Evolutionary conservation across 2,888 invertebrate species (phyloP), one percentile per base, ranked within the genome.

Genomic region (Lydus trimaculatus): DNA sequence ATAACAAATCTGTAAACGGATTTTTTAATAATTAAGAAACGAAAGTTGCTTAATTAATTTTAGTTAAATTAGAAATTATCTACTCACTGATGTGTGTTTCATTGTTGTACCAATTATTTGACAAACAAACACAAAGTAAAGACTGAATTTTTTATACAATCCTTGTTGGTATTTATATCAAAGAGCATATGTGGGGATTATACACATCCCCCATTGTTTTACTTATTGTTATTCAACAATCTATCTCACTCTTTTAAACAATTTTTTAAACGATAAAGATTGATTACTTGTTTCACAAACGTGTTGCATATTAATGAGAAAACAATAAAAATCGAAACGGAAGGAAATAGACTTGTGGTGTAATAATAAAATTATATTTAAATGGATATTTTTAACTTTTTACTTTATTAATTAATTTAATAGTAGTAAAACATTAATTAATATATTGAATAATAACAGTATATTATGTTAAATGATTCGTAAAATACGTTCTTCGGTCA

Each of bases 91-190:
- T 58, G 15, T 58, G 15, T 60, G 23, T 39, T 71, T 63, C 71
- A 71, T 70, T 64, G 31, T 66, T 58, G 58, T 65, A 31, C 52
- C 28, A 63, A 1, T 63, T 58, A 28, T 15, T 63, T 6, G 11
- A 36, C 15, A 52, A 9, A 56, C 39, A 59, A n/a, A 61, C 58
- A 58, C 52, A 59, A 61, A 64, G n/a, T 36, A 25, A 20, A 48
- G 31, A 71, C 71, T 71, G 58, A 65, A 68, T 65, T 71, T 71
- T 67, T 71, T 63, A 64, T 52, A 28, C 61, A 61, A 58, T 23
- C 59, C 23, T 23, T 39, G 58, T 43, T 48, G 63, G 25, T 68
- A 68, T 71, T 71, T 71, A 71, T 71, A 71, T 23, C 2, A 31
- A 31, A 58, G 25, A 39, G 28, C 39, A 64, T 17, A 31, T 64